Percentiles rank a stretch among this genome's conserved stretches.
Evolutionary conservation across 2,113 vertebrate species (phyloP).

Genomic region (Tragelaphus buxtoni): DNA sequence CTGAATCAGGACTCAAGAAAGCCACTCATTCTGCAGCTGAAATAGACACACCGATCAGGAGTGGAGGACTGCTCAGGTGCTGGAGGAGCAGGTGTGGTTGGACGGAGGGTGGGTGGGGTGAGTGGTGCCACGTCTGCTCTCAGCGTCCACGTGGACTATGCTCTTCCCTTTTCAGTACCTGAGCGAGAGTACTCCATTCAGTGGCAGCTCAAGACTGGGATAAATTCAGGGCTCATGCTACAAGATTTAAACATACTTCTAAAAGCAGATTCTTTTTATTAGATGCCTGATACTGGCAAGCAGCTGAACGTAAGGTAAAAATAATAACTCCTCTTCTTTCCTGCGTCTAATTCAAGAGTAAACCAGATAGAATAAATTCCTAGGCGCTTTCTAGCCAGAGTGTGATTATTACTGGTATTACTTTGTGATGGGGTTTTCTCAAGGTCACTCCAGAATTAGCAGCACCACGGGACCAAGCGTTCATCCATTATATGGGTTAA

Average conservation of each 20-base stretch:
- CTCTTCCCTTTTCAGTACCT: neutral
- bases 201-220: neutral
- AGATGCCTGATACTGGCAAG: neutral
- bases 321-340: neutral
- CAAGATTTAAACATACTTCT: neutral
- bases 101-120: neutral
- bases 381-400: neutral
- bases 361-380: constrained; percentile 25
- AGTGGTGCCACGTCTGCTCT: accelerated
- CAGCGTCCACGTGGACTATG: accelerated
- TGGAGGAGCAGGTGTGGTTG: neutral
- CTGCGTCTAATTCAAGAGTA: neutral
- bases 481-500: constrained; percentile 58
- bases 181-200: neutral
- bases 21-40: neutral
- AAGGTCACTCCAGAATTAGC: constrained; percentile 60
- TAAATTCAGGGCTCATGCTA: neutral
- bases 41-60: too few relatives aligned
- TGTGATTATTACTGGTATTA: neutral
- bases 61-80: too few relatives aligned
- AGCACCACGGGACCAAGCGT: neutral
- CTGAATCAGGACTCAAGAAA: neutral
- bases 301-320: neutral
- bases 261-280: neutral
- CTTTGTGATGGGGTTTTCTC: constrained; percentile 30